Percentiles rank a stretch among this genome's conserved stretches.
Evolutionary conservation across 2,113 vertebrate species (phyloP).

Genomic region (Rhinolophus ferrumequinum): DNA sequence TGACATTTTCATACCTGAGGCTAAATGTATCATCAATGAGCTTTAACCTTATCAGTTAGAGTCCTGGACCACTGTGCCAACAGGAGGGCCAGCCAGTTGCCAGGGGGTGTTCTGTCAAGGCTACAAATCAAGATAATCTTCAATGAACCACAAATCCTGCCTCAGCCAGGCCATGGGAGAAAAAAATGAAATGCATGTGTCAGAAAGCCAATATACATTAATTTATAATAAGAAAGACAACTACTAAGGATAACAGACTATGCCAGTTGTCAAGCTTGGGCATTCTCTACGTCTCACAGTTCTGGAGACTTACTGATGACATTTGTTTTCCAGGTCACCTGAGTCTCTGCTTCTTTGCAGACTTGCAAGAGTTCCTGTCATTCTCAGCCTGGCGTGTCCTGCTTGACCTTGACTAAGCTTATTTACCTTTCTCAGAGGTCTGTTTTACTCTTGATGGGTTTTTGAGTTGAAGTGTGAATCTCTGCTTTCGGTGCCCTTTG

Average conservation of each 20-base stretch:
- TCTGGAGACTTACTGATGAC: background rate
- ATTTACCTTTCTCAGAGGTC: background rate
- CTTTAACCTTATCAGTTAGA: constrained; percentile 61
- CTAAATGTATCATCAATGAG: constrained; percentile 45
- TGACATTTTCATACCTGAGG: constrained; percentile 58
- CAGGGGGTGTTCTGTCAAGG: background rate
- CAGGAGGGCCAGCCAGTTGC: background rate
- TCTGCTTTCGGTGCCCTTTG: background rate
- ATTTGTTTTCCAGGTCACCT: background rate
- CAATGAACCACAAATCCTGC: background rate
- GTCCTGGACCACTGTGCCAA: background rate
- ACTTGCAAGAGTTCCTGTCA: background rate
- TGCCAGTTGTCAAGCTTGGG: background rate
- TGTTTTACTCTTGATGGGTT: background rate
- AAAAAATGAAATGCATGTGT: background rate
- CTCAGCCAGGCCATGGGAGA: background rate
- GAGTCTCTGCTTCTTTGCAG: background rate
- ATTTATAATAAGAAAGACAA: background rate
- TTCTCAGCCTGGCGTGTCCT: background rate
- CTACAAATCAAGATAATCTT: constrained; percentile 1
- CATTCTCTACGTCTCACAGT: background rate
- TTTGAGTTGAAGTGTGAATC: background rate
- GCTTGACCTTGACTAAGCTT: background rate
- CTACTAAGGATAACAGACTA: background rate
- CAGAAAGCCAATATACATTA: background rate